Percentiles rank a stretch among this genome's conserved stretches.
These are phyloP conservation scores for Chauna torquata DNA, from an alignment of 2,113 vertebrate genomes.

Conservation along the genomic window DNA sequence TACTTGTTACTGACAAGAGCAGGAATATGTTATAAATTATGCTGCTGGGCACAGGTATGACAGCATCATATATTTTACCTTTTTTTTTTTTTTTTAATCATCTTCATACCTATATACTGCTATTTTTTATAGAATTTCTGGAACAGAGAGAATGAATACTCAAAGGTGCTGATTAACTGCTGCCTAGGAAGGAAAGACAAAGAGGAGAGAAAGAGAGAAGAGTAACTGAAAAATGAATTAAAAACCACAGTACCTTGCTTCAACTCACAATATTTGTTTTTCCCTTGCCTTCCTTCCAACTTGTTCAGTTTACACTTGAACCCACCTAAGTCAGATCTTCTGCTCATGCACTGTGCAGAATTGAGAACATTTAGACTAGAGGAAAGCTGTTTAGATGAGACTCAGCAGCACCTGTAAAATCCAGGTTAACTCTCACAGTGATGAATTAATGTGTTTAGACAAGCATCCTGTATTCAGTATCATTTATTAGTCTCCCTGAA, in stretches of 20 bases:
- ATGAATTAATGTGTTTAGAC: neutral
- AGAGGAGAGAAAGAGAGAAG: neutral
- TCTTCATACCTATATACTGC: neutral
- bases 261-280: neutral
- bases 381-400: neutral
- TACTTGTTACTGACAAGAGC: slow-evolving; percentile 49
- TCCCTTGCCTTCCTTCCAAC: neutral
- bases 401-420: neutral
- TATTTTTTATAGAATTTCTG: neutral
- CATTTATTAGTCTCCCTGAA: neutral
- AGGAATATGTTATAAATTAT: neutral
- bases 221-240: slow-evolving; percentile 7
- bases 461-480: neutral
- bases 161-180: slow-evolving; percentile 37
- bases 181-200: neutral
- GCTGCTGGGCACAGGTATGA: neutral
- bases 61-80: slow-evolving; percentile 1
- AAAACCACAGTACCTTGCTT: neutral
- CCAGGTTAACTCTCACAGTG: neutral
- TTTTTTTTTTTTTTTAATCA: neutral
- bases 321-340: neutral
- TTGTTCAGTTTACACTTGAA: neutral
- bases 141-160: neutral
- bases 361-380: neutral
- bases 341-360: neutral